Conservation (phyloP, 2,113 vertebrate genomes). For the Cochlearius cochlearius region DNA sequence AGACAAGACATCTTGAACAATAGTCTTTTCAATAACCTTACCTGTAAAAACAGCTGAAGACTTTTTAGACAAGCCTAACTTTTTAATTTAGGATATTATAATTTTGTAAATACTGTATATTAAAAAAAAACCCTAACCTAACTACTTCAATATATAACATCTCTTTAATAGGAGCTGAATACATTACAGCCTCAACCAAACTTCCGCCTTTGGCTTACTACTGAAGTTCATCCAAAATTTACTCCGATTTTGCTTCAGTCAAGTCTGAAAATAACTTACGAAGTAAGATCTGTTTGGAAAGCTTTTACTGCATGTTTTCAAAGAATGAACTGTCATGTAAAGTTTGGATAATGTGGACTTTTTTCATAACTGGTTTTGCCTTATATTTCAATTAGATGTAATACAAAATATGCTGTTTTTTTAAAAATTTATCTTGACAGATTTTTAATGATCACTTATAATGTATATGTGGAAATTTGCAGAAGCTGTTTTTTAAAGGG, state of each 20-base stretch:
- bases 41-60: background rate
- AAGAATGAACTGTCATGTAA: background rate
- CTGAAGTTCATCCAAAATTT: conserved; percentile 92
- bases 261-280: conserved; percentile 96
- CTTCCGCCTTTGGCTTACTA: conserved; percentile 96
- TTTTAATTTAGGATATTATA: background rate
- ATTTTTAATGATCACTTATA: background rate
- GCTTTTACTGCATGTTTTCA: background rate
- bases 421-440: background rate
- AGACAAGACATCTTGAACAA: background rate
- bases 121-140: background rate
- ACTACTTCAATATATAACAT: background rate
- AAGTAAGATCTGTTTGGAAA: conserved; percentile 76
- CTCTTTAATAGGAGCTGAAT: conserved; percentile 86
- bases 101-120: background rate
- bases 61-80: background rate
- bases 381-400: background rate
- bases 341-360: background rate
- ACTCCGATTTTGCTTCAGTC: conserved; percentile 92
- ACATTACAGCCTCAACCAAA: conserved; percentile 84
- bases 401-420: background rate
- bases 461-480: background rate
- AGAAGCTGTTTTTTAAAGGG: background rate
- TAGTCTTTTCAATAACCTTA: background rate
- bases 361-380: background rate